Conservation (phyloP, 2,888 invertebrate genomes). For the Aspidapion aeneum region DNA sequence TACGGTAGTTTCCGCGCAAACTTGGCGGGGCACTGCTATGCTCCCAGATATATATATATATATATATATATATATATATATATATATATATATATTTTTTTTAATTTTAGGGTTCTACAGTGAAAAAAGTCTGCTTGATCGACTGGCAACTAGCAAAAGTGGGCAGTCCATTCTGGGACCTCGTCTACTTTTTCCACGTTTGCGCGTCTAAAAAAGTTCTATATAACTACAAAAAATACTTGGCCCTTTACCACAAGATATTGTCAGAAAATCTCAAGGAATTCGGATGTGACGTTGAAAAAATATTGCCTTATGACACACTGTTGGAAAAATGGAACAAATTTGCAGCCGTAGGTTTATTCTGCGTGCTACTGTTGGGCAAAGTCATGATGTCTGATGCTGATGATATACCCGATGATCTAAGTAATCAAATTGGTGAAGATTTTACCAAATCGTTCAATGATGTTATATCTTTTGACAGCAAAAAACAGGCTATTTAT, state of each 20-base stretch:
- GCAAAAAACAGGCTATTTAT: neutral
- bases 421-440: neutral
- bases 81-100: too few relatives aligned
- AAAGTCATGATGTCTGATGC: constrained; percentile 18
- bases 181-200: constrained; percentile 33
- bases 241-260: constrained; percentile 31
- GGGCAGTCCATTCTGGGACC: constrained; percentile 30
- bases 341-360: constrained; percentile 10
- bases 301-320: constrained; percentile 22
- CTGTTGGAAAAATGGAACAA: constrained; percentile 17
- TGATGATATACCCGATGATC: constrained; percentile 12
- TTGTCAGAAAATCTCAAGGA: constrained; percentile 25
- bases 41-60: too few relatives aligned
- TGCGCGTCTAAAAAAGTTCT: constrained; percentile 27
- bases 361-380: constrained; percentile 11
- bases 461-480: neutral
- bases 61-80: too few relatives aligned
- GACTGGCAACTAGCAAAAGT: constrained; percentile 35
- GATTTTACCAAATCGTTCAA: neutral
- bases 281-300: constrained; percentile 30
- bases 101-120: neutral
- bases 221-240: constrained; percentile 27
- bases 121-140: constrained; percentile 28
- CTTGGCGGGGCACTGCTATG: too few relatives aligned
- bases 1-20: too few relatives aligned